These are phyloP conservation scores for Platysteira castanea DNA, from an alignment of 2,113 vertebrate species.

Conservation along the genomic window DNA sequence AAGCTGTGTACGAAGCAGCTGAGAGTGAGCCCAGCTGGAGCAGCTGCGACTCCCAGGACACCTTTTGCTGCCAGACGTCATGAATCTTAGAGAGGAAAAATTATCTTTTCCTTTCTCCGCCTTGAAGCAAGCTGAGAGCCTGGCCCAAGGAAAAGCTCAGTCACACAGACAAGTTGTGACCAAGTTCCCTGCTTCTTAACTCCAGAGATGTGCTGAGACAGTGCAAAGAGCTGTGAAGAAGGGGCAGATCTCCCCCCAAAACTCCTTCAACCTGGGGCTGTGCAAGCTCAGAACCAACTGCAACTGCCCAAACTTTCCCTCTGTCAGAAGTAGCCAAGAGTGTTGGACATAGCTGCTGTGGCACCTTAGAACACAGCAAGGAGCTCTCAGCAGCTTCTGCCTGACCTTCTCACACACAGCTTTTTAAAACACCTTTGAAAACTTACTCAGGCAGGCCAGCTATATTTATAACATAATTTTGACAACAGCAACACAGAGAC, in stretches of 20 bases:
- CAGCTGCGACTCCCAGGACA: slow-evolving; percentile 29
- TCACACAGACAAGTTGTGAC: background rate
- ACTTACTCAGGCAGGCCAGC: background rate
- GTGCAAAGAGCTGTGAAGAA: background rate
- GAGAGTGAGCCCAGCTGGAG: slow-evolving; percentile 49
- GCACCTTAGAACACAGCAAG: slow-evolving; percentile 15
- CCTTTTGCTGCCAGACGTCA: slow-evolving; percentile 42
- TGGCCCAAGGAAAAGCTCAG: background rate
- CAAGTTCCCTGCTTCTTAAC: background rate
- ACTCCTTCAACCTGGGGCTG: background rate
- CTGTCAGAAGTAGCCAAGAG: slow-evolving; percentile 61
- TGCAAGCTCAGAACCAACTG: slow-evolving; percentile 39
- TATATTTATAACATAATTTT: background rate
- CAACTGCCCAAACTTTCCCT: slow-evolving; percentile 43
- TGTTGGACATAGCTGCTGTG: slow-evolving; percentile 22
- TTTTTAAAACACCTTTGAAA: slow-evolving; percentile 26
- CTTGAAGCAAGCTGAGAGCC: slow-evolving; percentile 8
- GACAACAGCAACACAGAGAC: slow-evolving; percentile 7
- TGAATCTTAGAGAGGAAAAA: background rate
- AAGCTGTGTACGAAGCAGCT: background rate
- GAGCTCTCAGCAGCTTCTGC: background rate
- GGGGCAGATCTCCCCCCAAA: background rate
- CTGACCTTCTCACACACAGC: background rate
- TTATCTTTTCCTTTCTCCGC: background rate
- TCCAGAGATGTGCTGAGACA: background rate